phyloP scores from a whole-genome alignment of 1,140 invertebrate species.

The Epicauta chinensis region DNA sequence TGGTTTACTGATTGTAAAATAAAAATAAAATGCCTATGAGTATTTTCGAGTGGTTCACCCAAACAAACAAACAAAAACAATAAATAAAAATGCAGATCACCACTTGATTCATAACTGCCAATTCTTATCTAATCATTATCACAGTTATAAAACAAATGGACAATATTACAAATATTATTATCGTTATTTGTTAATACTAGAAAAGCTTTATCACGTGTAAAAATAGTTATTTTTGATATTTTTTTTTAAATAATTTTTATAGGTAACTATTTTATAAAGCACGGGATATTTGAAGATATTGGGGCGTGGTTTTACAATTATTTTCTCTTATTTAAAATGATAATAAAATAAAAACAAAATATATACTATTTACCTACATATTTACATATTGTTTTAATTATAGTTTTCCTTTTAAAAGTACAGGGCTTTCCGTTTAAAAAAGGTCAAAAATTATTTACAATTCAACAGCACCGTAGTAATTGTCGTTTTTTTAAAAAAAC shows the following conservation, averaged over 20 bases:
- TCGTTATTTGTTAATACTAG: too few relatives aligned
- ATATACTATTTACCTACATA: conserved; percentile 14
- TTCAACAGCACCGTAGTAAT: too few relatives aligned
- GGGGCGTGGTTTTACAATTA: not conserved
- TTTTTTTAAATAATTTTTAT: conserved; percentile 1
- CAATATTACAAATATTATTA: too few relatives aligned
- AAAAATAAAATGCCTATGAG: conserved; percentile 13
- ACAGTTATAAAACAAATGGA: too few relatives aligned
- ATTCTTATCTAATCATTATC: too few relatives aligned
- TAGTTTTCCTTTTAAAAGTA: too few relatives aligned
- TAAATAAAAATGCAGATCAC: conserved; percentile 8
- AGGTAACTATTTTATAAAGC: conserved; percentile 7
- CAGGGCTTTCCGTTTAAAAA: too few relatives aligned
- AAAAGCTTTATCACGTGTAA: conserved; percentile 4
- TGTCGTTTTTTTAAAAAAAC: too few relatives aligned
- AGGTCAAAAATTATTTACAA: too few relatives aligned
- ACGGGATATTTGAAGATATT: conserved; percentile 3
- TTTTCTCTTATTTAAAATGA: conserved; percentile 4
- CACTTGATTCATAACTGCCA: too few relatives aligned
- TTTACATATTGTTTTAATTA: conserved; percentile 9
- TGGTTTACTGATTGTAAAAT: too few relatives aligned
- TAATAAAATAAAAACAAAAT: conserved; percentile 8
- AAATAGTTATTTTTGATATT: conserved; percentile 2
- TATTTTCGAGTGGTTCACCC: conserved; percentile 6
- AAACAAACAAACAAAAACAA: too few relatives aligned